Percentiles rank a stretch among this genome's conserved stretches.
Conservation (phyloP, 1,140 invertebrate species). For the Popillia japonica region DNA sequence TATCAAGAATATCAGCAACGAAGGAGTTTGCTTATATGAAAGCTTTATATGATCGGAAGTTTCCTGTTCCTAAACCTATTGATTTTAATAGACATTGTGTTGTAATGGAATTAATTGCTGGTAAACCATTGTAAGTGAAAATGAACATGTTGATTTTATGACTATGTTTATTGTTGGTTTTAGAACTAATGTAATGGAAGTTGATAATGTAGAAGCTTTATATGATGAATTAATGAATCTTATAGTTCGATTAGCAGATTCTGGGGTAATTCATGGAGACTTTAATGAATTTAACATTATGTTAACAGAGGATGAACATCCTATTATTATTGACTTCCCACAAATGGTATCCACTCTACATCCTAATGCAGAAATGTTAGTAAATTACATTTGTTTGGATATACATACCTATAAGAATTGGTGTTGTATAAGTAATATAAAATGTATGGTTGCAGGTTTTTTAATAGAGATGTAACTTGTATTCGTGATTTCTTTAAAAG, state of each 20-base stretch:
- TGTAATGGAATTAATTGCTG: slow-evolving; percentile 92
- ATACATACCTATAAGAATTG: too few species aligned
- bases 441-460: slow-evolving; percentile 79
- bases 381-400: too few species aligned
- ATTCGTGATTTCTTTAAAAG: slow-evolving; percentile 91
- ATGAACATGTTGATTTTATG: too few species aligned
- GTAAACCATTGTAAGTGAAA: slow-evolving; percentile 73
- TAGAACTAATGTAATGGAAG: slow-evolving; percentile 83
- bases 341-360: slow-evolving; percentile 98
- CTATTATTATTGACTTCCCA: slow-evolving; percentile 97
- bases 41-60: slow-evolving; percentile 86
- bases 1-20: slow-evolving; percentile 95
- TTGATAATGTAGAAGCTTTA: slow-evolving; percentile 79
- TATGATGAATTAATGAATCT: slow-evolving; percentile 97
- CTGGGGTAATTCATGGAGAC: slow-evolving; percentile 98
- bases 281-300: slow-evolving; percentile 99
- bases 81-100: slow-evolving; percentile 97
- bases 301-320: slow-evolving; percentile 80
- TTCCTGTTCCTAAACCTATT: slow-evolving; percentile 95
- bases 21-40: slow-evolving; percentile 99
- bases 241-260: slow-evolving; percentile 88
- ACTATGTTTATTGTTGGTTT: slow-evolving; percentile 38
- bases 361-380: slow-evolving; percentile 82
- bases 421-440: too few species aligned
- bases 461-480: slow-evolving; percentile 95